Base-by-base conservation (phyloP, 2,888 invertebrate genomes). In the Trisateles emortualis region DNA sequence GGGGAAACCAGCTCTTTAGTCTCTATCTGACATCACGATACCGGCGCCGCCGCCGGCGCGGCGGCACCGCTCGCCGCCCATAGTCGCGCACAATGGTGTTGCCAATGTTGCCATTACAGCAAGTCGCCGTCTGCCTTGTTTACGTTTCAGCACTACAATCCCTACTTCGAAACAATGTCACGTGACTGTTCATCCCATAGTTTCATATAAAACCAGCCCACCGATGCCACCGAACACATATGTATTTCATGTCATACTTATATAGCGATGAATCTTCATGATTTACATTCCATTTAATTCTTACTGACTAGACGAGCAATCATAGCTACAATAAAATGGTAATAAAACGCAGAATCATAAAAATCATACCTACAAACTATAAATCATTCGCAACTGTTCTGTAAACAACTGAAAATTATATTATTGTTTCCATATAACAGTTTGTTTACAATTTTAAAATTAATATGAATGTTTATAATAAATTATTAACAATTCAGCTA, bases 341-440 rank as follows among this genome's bases (percentile, higher is more conserved):
- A 30, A 36, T 49, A 19, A 42, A 42, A 26, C 14, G 9, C 11
- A n/a, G 2, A 16, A 26, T 42, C 19, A 30, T 49, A 29, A 42
- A 41, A 36, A 16, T 30, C 5, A 19, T 35, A 26, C 16, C n/a
- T n/a, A 30, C 9, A 24, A 19, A 19, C 17, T 30, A 2, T 42
- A 36, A 42, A 42, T 49, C 49, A 49, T 42, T 19, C 11, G n/a
- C 10, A 41, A 22, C 36, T 30, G 14, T 17, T 42, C n/a, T 13
- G 32, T 39, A 39, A 47, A 47, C 19, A 47, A 36, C 10, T 19
- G 36, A 36, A 36, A 19, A n/a, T n/a, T n/a, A n/a, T n/a, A n/a
- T n/a, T 14, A 19, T 36, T 19, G 17, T 36, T 19, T 19, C 19
- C 16, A 16, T 36, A 10, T 36, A 26, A 26, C 8, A 8, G 26